Evolutionary conservation across 1,140 invertebrate species (phyloP), one percentile per base, ranked within the genome.

Genomic region (Ceratina japonica): DNA sequence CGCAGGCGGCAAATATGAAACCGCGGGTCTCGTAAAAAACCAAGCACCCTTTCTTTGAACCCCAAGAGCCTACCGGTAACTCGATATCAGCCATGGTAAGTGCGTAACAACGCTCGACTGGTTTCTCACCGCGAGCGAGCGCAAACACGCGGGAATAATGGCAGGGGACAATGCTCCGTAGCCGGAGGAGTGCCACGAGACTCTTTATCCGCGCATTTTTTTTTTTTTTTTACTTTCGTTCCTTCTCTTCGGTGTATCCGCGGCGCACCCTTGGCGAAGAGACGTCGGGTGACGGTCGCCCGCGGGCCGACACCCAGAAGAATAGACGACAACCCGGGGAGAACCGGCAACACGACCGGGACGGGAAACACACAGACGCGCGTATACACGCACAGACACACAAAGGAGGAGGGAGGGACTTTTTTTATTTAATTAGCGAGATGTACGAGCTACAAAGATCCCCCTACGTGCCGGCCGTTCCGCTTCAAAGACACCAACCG

Each of bases 371-470:
- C 71, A 37, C 62, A 44, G 3, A 10, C 10, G 1, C 37, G n/a
- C n/a, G n/a, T n/a, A n/a, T n/a, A 44, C 10, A 44, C 37, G 10
- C 37, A 44, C 10, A 44, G 0, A 44, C 10, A 44, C 5, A 44
- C 37, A 10, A 8, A 44, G 5, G 37, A 44, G 5, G 37, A 44
- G 74, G 68, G 82, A 78, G 78, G 68, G 49, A 78, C 71, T 79
- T 88, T 89, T 89, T 90, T 88, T 70, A 91, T 91, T 91, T 89
- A 90, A 91, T 91, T 91, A 91, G 87, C 85, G 83, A 90, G 84
- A 89, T 89, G 86, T 87, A 88, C 87, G 85, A 80, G 81, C 82
- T 90, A 84, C 88, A 87, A 90, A 89, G 87, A 86, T 82, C 84
- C 84, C 83, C 61, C 54, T 62, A 58, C 15, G 31, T 37, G 64